Conservation (phyloP, 2,888 invertebrate genomes). For the Hirtodrosophila duncani region DNA sequence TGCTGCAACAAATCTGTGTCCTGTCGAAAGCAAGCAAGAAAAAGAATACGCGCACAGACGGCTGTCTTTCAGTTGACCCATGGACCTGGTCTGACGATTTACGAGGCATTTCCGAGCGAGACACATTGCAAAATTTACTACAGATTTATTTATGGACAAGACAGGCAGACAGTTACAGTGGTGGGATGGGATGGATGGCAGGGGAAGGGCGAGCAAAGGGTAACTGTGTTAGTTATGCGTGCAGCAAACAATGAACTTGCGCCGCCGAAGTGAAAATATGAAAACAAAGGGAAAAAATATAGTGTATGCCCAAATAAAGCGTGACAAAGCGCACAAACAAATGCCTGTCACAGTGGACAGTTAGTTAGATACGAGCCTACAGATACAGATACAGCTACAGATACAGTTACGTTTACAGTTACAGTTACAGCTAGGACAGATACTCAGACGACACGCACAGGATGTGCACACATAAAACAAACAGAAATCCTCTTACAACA, state of each 20-base stretch:
- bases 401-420: conserved; percentile 23
- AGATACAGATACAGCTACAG: conserved; percentile 33
- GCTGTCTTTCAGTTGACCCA: conserved; percentile 61
- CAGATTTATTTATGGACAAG: conserved; percentile 72
- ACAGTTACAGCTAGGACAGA: conserved; percentile 34
- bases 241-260: conserved; percentile 58
- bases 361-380: conserved; percentile 52
- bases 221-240: conserved; percentile 40
- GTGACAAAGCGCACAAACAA: conserved; percentile 60
- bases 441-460: conserved; percentile 56
- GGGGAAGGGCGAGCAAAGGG: not conserved
- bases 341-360: conserved; percentile 64
- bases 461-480: conserved; percentile 53
- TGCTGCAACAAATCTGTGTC: conserved; percentile 67
- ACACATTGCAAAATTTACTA: conserved; percentile 73
- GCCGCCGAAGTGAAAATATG: conserved; percentile 37
- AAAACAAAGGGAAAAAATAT: conserved; percentile 38
- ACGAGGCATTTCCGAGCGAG: conserved; percentile 75
- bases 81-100: conserved; percentile 68
- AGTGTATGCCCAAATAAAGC: conserved; percentile 60
- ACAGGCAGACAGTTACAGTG: conserved; percentile 6
- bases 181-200: conserved; percentile 1
- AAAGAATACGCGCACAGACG: conserved; percentile 31
- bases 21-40: conserved; percentile 33
- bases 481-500: conserved; percentile 38